These are phyloP conservation scores for Rhodinocichla rosea DNA, from an alignment of 2,113 vertebrate species.

Conservation along the genomic window DNA sequence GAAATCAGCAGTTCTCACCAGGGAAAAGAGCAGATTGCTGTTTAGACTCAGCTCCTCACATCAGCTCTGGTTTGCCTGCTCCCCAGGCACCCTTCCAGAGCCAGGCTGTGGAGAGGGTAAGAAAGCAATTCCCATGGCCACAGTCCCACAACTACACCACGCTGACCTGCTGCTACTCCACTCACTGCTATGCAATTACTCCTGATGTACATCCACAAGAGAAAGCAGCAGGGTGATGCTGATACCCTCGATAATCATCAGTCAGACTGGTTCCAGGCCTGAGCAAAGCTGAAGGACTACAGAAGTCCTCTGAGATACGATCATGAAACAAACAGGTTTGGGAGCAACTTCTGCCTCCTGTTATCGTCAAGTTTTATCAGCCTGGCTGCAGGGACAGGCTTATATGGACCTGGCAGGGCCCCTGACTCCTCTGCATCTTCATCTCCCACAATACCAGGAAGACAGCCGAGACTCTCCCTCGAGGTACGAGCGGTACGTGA, in stretches of 20 bases:
- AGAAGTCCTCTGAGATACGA: background rate
- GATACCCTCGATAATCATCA: background rate
- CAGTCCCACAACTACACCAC: background rate
- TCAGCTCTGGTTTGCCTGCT: background rate
- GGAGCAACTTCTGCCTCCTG: background rate
- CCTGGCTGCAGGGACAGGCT: slow-evolving; percentile 2
- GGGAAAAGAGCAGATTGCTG: background rate
- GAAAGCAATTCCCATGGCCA: background rate
- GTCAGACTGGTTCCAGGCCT: slow-evolving; percentile 13
- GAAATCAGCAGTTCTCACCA: slow-evolving; percentile 21
- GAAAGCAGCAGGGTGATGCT: background rate
- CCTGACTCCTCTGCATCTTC: background rate
- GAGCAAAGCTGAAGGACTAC: background rate
- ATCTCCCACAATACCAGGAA: background rate
- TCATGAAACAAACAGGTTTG: slow-evolving; percentile 26
- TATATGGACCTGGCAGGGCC: background rate
- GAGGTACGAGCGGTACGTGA: background rate
- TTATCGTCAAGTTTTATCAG: background rate
- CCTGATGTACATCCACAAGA: slow-evolving; percentile 1
- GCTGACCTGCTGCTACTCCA: background rate
- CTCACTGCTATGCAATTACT: background rate
- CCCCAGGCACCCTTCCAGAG: background rate
- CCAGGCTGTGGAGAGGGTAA: background rate
- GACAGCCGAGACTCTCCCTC: background rate
- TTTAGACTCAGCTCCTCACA: background rate